Base-by-base conservation (phyloP, 2,888 invertebrate species). In the Cepaea hortensis region DNA sequence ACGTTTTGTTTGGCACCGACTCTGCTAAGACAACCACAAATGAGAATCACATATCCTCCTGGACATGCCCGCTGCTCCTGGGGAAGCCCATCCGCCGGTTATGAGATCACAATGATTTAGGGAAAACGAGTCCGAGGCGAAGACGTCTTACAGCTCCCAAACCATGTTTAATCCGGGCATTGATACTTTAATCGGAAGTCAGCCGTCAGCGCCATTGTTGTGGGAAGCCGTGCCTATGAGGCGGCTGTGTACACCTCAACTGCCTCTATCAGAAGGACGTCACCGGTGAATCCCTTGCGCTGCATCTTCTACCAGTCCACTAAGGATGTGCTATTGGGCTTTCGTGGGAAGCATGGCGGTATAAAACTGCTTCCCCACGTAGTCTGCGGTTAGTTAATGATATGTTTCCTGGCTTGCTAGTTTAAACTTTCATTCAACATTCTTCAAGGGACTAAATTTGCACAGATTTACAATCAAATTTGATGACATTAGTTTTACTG, bases 171-270 rank as follows among this genome's bases (percentile, higher is more conserved):
- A 82, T 82, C 82, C 72, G 55, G 35, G 73, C 55, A 75, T 62
- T 84, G 83, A 84, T 84, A 73, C 55, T 75, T 84, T 84, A 84
- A 84, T 84, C 83, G 83, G 83, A 84, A 84, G 75, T 75, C 15
- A 62, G 20, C 35, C 62, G 83, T 84, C 83, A 84, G 18, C 23
- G 62, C 46, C 75, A 84, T 84, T 84, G 35, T 75, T 84, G 62
- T 62, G 73, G 46, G 83, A 84, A 84, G 75, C 83, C 83, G 6
- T 3, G 3, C 20, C 9, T 15, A 6, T 75, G 73, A 55, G 62
- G 35, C 11, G 6, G 75, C 62, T 61, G 61, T 46, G 55, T 75
- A 75, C 35, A 62, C 48, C n/a, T 73, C 46, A 15, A 48, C 70
- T 50, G 50, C 70, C 70, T 15, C 11, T 5, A 20, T 7, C 35